A percentile compares a stretch with the other conserved stretches of the same genome.
phyloP scores from a whole-genome alignment of 2,113 vertebrate genomes.

The Heptranchias perlo region DNA sequence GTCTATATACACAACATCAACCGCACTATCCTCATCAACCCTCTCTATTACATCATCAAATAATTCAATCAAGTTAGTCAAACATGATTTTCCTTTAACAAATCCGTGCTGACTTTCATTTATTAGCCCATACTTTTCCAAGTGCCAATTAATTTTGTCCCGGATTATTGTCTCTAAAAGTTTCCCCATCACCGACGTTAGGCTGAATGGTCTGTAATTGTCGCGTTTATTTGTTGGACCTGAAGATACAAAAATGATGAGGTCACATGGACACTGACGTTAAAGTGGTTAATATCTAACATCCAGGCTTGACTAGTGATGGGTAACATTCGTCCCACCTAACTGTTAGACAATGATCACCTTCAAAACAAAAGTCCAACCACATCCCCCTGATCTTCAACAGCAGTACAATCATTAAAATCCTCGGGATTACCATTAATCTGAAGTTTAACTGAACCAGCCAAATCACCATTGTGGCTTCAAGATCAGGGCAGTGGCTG shows the following conservation, averaged over 20 bases:
- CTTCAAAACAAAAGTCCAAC: background rate
- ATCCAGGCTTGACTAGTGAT: background rate
- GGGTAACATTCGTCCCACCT: background rate
- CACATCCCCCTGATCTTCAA: background rate
- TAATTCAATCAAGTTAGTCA: too few relatives aligned
- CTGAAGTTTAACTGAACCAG: slow-evolving; percentile 6
- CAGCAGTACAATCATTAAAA: background rate
- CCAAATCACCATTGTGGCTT: background rate
- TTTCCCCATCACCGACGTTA: too few relatives aligned
- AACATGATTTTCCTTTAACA: too few relatives aligned
- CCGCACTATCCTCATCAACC: too few relatives aligned
- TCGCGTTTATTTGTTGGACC: too few relatives aligned
- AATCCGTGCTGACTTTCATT: too few relatives aligned
- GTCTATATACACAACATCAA: too few relatives aligned
- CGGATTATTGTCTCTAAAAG: too few relatives aligned
- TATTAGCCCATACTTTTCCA: too few relatives aligned
- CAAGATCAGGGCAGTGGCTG: background rate
- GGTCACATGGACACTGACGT: background rate
- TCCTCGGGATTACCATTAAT: background rate
- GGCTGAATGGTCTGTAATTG: too few relatives aligned
- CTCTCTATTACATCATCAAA: too few relatives aligned
- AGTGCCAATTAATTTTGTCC: too few relatives aligned
- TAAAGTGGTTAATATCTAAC: background rate
- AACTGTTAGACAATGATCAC: background rate
- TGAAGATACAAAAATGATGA: background rate